Evolutionary conservation across 2,113 vertebrate genomes (phyloP), one percentile per base, ranked within the genome.

Genomic region (Puntigrus tetrazona): DNA sequence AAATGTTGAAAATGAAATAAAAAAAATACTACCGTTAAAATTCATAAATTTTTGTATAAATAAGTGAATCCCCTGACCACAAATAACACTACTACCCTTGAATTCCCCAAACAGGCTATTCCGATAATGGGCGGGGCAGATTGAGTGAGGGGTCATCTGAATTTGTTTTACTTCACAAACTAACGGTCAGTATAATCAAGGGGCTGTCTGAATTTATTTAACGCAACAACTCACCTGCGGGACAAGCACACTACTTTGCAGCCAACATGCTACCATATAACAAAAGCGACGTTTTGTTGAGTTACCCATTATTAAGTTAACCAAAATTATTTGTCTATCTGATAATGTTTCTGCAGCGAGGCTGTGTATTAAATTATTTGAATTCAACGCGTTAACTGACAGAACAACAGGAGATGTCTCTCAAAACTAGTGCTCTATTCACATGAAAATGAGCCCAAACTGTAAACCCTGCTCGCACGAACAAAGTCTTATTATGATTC

Each of bases 61-160:
- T 27, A 43, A n/a, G 67, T 70, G 38, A 61, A 61, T 78, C 36
- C 55, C 76, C 22, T 61, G 34, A 61, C 36, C 55, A 63, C 36
- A 79, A 61, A 84, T 36, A 61, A 59, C 29, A 76, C n/a, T 7
- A 29, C 4, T 29, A 79, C 36, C 2, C 34, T 34, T 50, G 29
- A 34, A 82, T 86, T 86, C 67, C 81, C 50, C 29, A 73, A 80
- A 80, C 72, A 86, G 81, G 20, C 75, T 69, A 36, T 80, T 45
- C 34, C 69, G 38, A 65, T n/a, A 78, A 79, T 76, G 34, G 82
- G 86, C 45, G 77, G 38, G 77, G 57, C 8, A 50, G 77, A 27
- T 29, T 25, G 41, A 34, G 27, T 67, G 27, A 83, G 55, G 85
- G 81, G 38, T 47, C 36, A 69, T 83, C 38, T 74, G 27, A 20